Evolutionary conservation across 1,140 invertebrate species (phyloP).

Genomic region (Physella acuta): DNA sequence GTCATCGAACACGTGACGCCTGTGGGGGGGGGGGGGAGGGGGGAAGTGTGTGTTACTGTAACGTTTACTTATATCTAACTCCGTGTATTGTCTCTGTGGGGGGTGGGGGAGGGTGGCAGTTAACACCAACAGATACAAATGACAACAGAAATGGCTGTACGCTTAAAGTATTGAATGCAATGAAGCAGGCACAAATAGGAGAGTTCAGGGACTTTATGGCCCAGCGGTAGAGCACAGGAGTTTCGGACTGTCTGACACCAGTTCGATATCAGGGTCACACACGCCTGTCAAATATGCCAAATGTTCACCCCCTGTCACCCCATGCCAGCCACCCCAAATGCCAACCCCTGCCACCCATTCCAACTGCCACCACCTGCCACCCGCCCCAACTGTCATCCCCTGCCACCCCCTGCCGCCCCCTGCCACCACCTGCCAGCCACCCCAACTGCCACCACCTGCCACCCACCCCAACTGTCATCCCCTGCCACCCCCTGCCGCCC

Average conservation of each 20-base stretch:
- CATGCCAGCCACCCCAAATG: not conserved
- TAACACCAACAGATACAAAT: not conserved
- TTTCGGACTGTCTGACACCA: not conserved
- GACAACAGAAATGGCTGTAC: not conserved
- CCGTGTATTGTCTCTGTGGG: not conserved
- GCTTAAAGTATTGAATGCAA: not conserved
- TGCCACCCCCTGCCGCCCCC: too few species aligned
- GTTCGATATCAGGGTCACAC: not conserved
- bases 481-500: not conserved
- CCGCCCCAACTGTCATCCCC: not conserved
- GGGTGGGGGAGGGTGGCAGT: not conserved
- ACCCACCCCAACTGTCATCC: not conserved
- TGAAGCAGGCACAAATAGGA: not conserved
- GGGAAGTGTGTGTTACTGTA: not conserved
- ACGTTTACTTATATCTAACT: not conserved
- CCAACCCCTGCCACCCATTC: not conserved
- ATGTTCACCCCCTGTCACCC: not conserved
- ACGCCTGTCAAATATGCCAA: not conserved
- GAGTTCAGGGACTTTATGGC: not conserved
- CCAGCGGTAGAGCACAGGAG: not conserved
- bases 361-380: not conserved
- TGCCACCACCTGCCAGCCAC: too few species aligned
- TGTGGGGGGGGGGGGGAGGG: not conserved
- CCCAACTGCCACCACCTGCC: too few species aligned
- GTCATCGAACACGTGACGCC: slow-evolving; percentile 48